Percentiles rank a stretch among this genome's conserved stretches.
Evolutionary conservation across 2,797 vertebrate genomes (phyloP).

Genomic region (Heliangelus exortis): DNA sequence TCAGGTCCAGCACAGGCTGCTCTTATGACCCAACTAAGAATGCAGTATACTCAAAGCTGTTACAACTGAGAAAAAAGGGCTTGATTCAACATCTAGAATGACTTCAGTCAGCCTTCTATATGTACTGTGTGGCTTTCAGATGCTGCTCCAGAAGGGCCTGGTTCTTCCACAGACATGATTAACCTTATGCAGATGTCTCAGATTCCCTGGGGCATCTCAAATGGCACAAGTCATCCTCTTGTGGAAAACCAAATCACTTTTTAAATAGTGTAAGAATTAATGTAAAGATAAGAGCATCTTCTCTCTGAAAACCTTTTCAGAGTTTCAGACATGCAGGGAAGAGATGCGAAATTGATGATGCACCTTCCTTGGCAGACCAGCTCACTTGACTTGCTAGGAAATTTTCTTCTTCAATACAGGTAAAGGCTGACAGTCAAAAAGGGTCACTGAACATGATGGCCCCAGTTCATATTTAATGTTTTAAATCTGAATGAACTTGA

Average conservation of each 20-base stretch:
- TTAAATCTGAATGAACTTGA: not conserved
- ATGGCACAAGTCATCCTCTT: not conserved
- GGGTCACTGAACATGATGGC: not conserved
- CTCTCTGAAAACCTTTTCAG: not conserved
- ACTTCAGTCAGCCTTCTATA: not conserved
- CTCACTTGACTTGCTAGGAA: not conserved
- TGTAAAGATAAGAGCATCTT: not conserved
- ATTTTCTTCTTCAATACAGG: not conserved
- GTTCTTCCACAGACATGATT: not conserved
- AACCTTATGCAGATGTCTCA: not conserved
- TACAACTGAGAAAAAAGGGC: not conserved
- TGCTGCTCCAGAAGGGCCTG: not conserved
- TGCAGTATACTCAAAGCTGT: not conserved
- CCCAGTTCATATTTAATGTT: not conserved
- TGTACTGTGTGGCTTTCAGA: not conserved
- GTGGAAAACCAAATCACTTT: not conserved
- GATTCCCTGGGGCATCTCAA: not conserved
- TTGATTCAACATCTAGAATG: not conserved
- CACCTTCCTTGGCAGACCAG: not conserved
- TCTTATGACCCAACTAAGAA: not conserved
- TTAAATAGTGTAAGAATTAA: not conserved
- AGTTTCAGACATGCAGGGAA: not conserved
- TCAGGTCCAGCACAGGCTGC: no score
- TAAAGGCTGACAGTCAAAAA: not conserved
- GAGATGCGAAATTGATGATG: not conserved